Evolutionary conservation across 2,113 vertebrate species (phyloP), one percentile per base, ranked within the genome.

Genomic region (Grammomys surdaster): DNA sequence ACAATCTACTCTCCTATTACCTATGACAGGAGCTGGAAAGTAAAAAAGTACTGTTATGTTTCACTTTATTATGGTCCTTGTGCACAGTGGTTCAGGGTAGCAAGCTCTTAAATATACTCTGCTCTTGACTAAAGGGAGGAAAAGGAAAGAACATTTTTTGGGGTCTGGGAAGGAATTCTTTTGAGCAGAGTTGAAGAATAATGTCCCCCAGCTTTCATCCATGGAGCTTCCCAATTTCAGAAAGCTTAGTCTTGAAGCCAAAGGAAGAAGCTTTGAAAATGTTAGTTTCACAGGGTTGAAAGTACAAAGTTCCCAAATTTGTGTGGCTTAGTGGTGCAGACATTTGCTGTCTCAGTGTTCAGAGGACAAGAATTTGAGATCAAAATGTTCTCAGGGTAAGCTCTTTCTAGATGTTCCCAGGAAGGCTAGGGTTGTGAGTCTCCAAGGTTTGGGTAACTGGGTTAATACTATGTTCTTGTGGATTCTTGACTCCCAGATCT

Each of bases 81-180:
- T 87, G 81, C 93, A 58, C 65, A 84, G 12, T 72, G 10, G 60
- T 11, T 13, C 73, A 5, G 11, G 46, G 43, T 5, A 91, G 2
- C 4, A 82, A 58, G 31, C 56, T 88, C 24, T 86, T 87, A 40
- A 75, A 58, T 69, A 1, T 60, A 56, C 7, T 92, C 28, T 89
- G 85, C 36, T 91, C 36, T 33, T 73, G 67, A 82, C 63, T 73
- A 87, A 77, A 95, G 54, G 60, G 92, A 89, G 19, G 4, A 75
- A 80, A 92, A 60, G 48, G 24, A 82, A 82, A 90, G 4, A 24
- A 10, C 3, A 33, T 72, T 5, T n/a, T 43, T 19, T 12, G 24
- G 3, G 3, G n/a, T 8, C 60, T 31, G 84, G 84, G 46, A 67
- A 58, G 43, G 46, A 75, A 24, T 1, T 14, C 16, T 54, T 3